Evolutionary conservation across 2,888 invertebrate species (phyloP), one percentile per base, ranked within the genome.

Genomic region (Andricus curvator): DNA sequence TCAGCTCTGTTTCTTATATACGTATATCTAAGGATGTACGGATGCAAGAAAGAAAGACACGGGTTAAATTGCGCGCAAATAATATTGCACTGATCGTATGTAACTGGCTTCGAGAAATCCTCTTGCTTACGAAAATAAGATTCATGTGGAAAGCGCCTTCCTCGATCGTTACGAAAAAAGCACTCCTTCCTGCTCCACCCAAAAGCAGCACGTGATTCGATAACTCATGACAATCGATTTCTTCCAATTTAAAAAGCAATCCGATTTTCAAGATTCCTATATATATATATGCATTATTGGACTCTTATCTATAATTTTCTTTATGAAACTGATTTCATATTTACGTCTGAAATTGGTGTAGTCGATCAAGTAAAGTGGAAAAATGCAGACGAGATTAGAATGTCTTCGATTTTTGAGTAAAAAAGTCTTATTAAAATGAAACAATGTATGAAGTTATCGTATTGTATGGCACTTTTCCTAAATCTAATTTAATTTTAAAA

Each of bases 11-110:
- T 80, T 77, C 77, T 68, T 67, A n/a, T 66, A 56, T 44, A 78
- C 25, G 44, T 48, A 70, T 25, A 80, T 65, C 44, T n/a, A 15
- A 76, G 60, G 48, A 79, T 51, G 80, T 79, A 80, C 82, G 65
- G 81, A 79, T 82, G 81, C 79, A 67, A 67, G 78, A 70, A 81
- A 79, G 77, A 70, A 81, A 82, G 78, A 81, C 77, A 80, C 78
- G 56, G 76, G 79, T 82, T 82, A 82, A 83, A 83, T 83, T 84
- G 80, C 80, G 80, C 82, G 84, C 81, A 79, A 84, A 82, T 80
- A 81, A 80, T 83, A 81, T 77, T 81, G 15, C 77, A 44, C 48
- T 64, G 60, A 62, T 64, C 25, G 56, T 77, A 78, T 62, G 76
- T 81, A 80, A 79, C 78, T 82, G 77, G 78, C 70, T 78, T 68